Conservation (phyloP, 2,888 invertebrate species). For the Polyommatus iphigenia region DNA sequence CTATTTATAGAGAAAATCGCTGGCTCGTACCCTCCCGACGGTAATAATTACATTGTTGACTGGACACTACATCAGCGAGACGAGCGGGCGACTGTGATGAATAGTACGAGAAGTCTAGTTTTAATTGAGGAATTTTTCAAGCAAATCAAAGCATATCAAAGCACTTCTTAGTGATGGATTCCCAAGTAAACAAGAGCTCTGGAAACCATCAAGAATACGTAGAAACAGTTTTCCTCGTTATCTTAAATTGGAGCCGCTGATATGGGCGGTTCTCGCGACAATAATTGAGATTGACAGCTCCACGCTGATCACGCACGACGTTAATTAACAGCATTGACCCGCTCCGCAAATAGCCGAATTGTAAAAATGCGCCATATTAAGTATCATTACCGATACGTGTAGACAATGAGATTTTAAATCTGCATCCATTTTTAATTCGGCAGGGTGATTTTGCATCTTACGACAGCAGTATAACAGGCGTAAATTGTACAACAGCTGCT, state of each 20-base stretch:
- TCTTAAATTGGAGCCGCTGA: slow-evolving; percentile 13
- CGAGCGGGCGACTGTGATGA: slow-evolving; percentile 18
- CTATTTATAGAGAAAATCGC: slow-evolving; percentile 30
- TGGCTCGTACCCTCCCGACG: neutral
- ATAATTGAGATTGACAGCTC: slow-evolving; percentile 43
- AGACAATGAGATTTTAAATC: neutral
- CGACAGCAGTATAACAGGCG: too few relatives aligned
- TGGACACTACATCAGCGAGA: slow-evolving; percentile 23
- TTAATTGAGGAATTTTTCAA: neutral
- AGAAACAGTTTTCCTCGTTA: slow-evolving; percentile 24
- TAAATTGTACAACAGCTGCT: too few relatives aligned
- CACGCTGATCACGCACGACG: slow-evolving; percentile 42
- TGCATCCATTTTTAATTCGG: neutral
- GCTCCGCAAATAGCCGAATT: slow-evolving; percentile 54
- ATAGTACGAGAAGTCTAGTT: neutral
- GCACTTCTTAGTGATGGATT: neutral
- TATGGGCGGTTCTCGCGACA: slow-evolving; percentile 14
- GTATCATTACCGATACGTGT: neutral
- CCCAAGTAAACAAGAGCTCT: neutral
- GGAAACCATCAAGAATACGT: neutral
- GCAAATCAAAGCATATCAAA: neutral
- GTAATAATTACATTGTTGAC: slow-evolving; percentile 14
- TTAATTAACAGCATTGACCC: slow-evolving; percentile 67
- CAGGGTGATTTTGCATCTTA: neutral
- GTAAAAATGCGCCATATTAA: slow-evolving; percentile 20